phyloP scores from a whole-genome alignment of 2,113 vertebrate genomes.

The Acinonyx jubatus region DNA sequence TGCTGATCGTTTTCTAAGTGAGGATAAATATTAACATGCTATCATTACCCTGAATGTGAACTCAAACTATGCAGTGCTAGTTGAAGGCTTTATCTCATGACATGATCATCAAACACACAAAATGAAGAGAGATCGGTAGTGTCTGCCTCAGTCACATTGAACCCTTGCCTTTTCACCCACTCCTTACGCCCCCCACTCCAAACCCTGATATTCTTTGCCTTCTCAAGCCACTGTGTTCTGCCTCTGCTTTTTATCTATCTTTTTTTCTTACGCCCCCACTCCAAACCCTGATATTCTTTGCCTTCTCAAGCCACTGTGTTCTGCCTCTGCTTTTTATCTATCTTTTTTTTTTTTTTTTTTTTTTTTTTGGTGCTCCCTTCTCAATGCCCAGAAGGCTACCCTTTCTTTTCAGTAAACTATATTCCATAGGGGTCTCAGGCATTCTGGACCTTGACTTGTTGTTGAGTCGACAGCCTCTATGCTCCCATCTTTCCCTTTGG shows the following conservation, averaged over 20 bases:
- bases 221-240: not conserved
- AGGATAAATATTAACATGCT: conserved; percentile 2
- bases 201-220: not conserved
- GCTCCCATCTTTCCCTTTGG: not conserved
- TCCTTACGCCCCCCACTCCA: not conserved
- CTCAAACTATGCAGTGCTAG: not conserved
- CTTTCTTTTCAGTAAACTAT: not conserved
- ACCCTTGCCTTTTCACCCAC: not conserved
- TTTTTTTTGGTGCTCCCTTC: not conserved
- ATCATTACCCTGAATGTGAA: not conserved
- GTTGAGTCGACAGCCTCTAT: not conserved
- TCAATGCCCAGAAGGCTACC: not conserved
- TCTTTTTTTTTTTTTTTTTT: not conserved
- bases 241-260: not conserved
- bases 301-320: not conserved
- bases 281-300: not conserved
- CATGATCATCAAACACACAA: not conserved
- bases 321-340: not conserved
- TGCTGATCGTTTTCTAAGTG: not conserved
- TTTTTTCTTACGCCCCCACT: not conserved
- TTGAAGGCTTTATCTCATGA: conserved; percentile 12
- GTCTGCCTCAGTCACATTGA: not conserved
- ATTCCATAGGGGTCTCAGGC: not conserved
- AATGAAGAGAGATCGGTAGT: not conserved
- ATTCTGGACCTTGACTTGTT: not conserved